These are phyloP conservation scores for Lycia hirtaria DNA, from an alignment of 2,888 invertebrate genomes.

Conservation along the genomic window DNA sequence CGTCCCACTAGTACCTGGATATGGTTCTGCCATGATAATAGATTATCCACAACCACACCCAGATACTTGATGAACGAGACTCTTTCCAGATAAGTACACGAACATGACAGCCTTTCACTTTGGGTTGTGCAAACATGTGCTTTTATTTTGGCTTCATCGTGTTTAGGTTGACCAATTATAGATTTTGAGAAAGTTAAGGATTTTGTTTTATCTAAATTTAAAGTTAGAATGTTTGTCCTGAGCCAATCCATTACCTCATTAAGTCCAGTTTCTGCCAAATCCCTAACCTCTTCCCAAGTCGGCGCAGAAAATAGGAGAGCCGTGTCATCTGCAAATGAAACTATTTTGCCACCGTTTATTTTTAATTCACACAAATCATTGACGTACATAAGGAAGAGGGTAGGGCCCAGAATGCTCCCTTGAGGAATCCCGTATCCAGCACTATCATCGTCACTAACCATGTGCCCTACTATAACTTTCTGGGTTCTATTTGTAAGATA, in stretches of 20 bases:
- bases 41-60: not conserved
- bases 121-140: not conserved
- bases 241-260: not conserved
- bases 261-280: not conserved
- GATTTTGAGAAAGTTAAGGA: not conserved
- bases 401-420: not conserved
- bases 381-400: not conserved
- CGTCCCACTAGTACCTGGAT: not conserved
- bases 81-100: not conserved
- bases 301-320: not conserved
- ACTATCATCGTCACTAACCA: not conserved
- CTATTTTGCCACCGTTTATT: not conserved
- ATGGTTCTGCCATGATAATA: not conserved
- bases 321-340: slow-evolving; percentile 2
- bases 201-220: not conserved
- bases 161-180: not conserved
- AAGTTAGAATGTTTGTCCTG: not conserved
- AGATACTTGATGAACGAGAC: not conserved
- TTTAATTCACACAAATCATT: too few relatives aligned
- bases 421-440: not conserved
- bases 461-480: not conserved
- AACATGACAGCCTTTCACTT: not conserved
- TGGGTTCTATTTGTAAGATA: not conserved
- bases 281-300: not conserved
- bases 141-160: not conserved